Evolutionary conservation across 2,888 invertebrate species (phyloP), one percentile per base, ranked within the genome.

Genomic region (Molanna angustata): DNA sequence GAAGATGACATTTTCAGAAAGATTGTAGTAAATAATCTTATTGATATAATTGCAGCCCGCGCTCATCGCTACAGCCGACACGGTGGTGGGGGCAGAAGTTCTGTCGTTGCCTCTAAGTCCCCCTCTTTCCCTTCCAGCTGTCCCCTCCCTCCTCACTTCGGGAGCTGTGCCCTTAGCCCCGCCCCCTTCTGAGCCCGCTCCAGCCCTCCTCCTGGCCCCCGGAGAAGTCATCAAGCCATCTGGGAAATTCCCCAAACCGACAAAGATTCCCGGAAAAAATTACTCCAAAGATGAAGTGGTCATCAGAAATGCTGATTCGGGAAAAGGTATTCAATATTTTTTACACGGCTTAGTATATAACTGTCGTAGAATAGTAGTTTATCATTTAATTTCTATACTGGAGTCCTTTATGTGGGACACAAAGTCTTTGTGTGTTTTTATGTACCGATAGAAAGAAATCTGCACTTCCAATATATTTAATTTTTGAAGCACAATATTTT

Each of bases 251-350:
- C 76, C 84, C 46, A 90, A 90, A 70, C 92, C 93, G 33, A 91
- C 92, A 9, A 88, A 91, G 71, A 90, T 94, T 63, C 90, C 92
- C 43, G 92, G 92, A 62, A 94, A 94, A 74, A 93, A 90, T 69
- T 94, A 93, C 73, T 92, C 91, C 66, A 93, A 94, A 71, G 94
- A 95, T 69, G 95, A 96, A 74, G 90, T 94, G 59, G 90, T 94
- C 58, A 96, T 96, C 65, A 82, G 94, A 61, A 95, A 95, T 71
- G 90, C 93, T 58, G 95, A 95, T 74, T 94, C 94, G 46, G 95
- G 95, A 66, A 95, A 95, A 88, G 94, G 94, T 93, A 76, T 17
- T 33, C 11, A 7, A n/a, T n/a, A n/a, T n/a, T n/a, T n/a, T n/a
- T n/a, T n/a, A n/a, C n/a, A n/a, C n/a, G n/a, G n/a, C n/a, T n/a